Percentiles rank a stretch among this genome's conserved stretches.
phyloP scores from a whole-genome alignment of 1,140 invertebrate species.

The Cyphomyrmex costatus region DNA sequence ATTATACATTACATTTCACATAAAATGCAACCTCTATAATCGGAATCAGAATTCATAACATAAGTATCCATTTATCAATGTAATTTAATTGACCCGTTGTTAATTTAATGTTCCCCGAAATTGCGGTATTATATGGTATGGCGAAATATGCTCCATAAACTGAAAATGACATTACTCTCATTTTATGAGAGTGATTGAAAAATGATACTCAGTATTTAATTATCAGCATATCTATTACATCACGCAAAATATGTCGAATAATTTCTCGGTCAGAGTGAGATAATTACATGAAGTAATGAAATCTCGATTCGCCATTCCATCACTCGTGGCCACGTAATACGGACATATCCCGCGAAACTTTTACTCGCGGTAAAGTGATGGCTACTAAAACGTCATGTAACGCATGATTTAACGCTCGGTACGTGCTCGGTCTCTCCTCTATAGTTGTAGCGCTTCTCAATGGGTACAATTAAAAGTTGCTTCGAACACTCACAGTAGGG shows the following conservation, averaged over 20 bases:
- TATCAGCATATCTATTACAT: slow-evolving; percentile 24
- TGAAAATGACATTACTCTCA: slow-evolving; percentile 15
- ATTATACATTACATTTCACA: neutral
- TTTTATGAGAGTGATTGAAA: slow-evolving; percentile 14
- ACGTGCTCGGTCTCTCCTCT: slow-evolving; percentile 1
- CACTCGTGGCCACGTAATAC: neutral
- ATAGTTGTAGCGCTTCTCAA: neutral
- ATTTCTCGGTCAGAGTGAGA: neutral
- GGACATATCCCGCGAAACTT: slow-evolving; percentile 19
- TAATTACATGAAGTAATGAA: slow-evolving; percentile 38
- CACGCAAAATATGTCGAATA: slow-evolving; percentile 20
- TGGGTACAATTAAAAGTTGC: slow-evolving; percentile 56
- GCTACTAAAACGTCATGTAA: slow-evolving; percentile 15
- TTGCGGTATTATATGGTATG: neutral
- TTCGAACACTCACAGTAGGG: slow-evolving; percentile 5
- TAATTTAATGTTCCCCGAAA: slow-evolving; percentile 23
- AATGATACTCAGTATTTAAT: slow-evolving; percentile 38
- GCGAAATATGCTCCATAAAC: neutral
- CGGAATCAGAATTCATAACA: slow-evolving; percentile 7
- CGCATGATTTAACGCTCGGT: slow-evolving; percentile 16
- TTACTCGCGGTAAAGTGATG: slow-evolving; percentile 25
- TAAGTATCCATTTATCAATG: neutral
- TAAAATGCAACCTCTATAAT: neutral
- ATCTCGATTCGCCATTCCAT: slow-evolving; percentile 30
- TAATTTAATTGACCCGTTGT: slow-evolving; percentile 24